Base-by-base conservation (phyloP, 1,140 invertebrate genomes). In the Leptonema lineaticorne region DNA sequence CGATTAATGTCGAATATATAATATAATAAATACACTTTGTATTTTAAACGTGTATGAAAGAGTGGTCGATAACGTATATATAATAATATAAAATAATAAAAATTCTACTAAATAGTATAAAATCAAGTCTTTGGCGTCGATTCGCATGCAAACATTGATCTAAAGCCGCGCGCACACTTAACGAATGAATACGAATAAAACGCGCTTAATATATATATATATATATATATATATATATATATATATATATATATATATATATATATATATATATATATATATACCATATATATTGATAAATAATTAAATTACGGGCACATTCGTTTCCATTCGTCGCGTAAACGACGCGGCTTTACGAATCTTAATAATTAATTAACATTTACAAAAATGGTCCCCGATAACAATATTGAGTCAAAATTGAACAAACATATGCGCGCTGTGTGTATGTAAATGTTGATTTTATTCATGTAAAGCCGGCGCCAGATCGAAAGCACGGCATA, bases 111-210 rank as follows among this genome's bases (percentile, higher is more conserved):
- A 53, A 53, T 53, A 26, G 27, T 53, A 24, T 53, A 53, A 63
- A 65, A 65, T 69, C 28, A 69, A 69, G 63, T 69, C 68, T 69
- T 69, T 69, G 68, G 68, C 50, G 56, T 69, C 37, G 60, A 69
- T 69, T 58, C 48, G 57, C 41, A 41, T 63, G 16, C 22, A 28
- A 66, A 45, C 41, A n/a, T 45, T 62, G 45, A 26, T 5, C 20
- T 62, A 50, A 26, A 24, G 6, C 20, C 20, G 27, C 18, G 18
- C 9, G 8, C 8, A 50, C 46, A 22, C n/a, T n/a, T n/a, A n/a
- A n/a, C n/a, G n/a, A n/a, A n/a, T n/a, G n/a, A n/a, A n/a, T n/a
- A n/a, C n/a, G n/a, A n/a, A n/a, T n/a, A n/a, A n/a, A n/a, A n/a
- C n/a, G n/a, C n/a, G n/a, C n/a, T n/a, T n/a, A n/a, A n/a, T n/a